Percentiles rank a stretch among this genome's conserved stretches.
Conservation (phyloP, 2,113 vertebrate genomes). For the Halichoeres trimaculatus region DNA sequence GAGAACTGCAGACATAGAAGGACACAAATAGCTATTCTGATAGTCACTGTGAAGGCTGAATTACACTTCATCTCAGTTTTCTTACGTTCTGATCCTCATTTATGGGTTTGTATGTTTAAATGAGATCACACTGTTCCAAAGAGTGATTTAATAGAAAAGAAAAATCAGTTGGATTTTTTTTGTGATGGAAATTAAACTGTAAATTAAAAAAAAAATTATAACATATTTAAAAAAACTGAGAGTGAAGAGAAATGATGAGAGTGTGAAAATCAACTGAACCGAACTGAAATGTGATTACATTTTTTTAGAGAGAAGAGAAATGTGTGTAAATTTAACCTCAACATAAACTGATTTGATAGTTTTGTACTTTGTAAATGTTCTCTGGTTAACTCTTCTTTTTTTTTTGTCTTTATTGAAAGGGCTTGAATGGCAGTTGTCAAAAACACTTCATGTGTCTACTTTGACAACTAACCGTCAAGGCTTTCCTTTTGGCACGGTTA, state of each 20-base stretch:
- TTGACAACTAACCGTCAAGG: not conserved
- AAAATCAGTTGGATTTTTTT: not conserved
- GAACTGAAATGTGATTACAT: slow-evolving; percentile 3
- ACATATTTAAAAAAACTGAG: no score
- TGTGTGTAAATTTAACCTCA: slow-evolving; percentile 29
- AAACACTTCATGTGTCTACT: not conserved
- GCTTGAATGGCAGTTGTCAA: not conserved
- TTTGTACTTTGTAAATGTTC: slow-evolving; percentile 42
- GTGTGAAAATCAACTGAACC: slow-evolving; percentile 14
- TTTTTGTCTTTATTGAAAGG: not conserved
- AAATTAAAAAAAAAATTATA: slow-evolving; percentile 57
- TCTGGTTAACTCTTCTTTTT: not conserved
- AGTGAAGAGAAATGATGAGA: not conserved
- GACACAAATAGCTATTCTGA: not conserved
- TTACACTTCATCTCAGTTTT: not conserved
- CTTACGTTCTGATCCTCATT: not conserved
- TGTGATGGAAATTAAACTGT: slow-evolving; percentile 21
- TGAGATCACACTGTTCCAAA: not conserved
- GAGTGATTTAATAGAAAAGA: not conserved
- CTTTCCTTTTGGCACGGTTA: slow-evolving; percentile 8
- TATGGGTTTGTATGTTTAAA: slow-evolving; percentile 17
- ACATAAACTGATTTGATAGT: slow-evolving; percentile 2
- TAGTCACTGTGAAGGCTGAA: not conserved
- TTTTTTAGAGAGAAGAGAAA: slow-evolving; percentile 12
- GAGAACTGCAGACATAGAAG: not conserved